phyloP scores from a whole-genome alignment of 2,797 vertebrate genomes.

The Pitangus sulphuratus region DNA sequence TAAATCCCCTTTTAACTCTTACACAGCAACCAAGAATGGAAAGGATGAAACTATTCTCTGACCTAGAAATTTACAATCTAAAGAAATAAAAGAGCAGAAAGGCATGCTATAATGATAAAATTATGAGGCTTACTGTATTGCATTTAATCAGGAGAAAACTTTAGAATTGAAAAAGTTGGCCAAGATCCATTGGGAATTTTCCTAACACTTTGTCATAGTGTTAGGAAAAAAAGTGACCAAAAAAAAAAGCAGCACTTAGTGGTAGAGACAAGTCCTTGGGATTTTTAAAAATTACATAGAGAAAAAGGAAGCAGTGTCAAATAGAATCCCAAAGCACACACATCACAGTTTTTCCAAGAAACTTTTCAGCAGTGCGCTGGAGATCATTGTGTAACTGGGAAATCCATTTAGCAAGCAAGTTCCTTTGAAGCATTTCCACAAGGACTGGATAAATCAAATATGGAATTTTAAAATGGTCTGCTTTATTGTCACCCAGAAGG shows the following conservation, averaged over 20 bases:
- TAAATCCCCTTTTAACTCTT: not conserved
- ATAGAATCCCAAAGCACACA: not conserved
- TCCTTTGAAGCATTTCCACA: conserved; percentile 17
- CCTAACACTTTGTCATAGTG: not conserved
- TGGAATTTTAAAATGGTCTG: not conserved
- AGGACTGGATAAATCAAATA: not conserved
- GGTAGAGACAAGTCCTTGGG: not conserved
- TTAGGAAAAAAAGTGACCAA: too few species aligned
- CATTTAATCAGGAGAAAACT: not conserved
- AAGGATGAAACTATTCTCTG: not conserved
- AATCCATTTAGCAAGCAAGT: conserved; percentile 2
- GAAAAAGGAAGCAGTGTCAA: not conserved
- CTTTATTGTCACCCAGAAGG: not conserved
- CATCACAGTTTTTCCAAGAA: not conserved
- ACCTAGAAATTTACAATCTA: not conserved
- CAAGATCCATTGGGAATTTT: not conserved
- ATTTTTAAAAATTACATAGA: not conserved
- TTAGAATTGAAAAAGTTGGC: not conserved
- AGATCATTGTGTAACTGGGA: not conserved
- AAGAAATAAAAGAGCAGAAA: not conserved
- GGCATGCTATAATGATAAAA: not conserved
- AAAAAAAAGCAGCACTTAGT: not conserved
- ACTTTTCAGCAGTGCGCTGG: not conserved
- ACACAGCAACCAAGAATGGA: not conserved
- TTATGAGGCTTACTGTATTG: not conserved